These are phyloP conservation scores for Carposina sasakii DNA, from an alignment of 1,140 invertebrate genomes.

Conservation along the genomic window DNA sequence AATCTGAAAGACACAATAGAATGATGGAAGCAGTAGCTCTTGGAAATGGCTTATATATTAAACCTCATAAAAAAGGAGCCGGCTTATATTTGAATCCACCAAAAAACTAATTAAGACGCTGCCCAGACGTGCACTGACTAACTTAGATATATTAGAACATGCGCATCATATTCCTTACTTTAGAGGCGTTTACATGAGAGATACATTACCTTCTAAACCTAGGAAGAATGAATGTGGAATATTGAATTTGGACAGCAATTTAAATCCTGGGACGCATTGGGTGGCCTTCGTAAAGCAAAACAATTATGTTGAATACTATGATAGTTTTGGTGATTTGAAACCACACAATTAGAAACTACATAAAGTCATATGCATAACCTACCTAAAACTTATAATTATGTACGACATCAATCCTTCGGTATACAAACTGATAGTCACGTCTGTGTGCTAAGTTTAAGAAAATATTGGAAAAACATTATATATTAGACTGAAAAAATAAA, in stretches of 20 bases:
- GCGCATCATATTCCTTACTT: conserved; percentile 32
- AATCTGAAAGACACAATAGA: background rate
- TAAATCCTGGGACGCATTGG: conserved; percentile 43
- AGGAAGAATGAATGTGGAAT: conserved; percentile 38
- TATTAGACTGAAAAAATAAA: background rate
- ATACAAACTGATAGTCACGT: background rate
- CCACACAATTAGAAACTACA: conserved; percentile 38
- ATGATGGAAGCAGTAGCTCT: no score
- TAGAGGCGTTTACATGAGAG: conserved; percentile 41
- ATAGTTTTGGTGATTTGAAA: conserved; percentile 42
- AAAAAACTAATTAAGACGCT: background rate
- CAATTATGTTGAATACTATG: conserved; percentile 27
- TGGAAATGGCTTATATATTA: background rate
- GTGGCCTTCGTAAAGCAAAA: conserved; percentile 40
- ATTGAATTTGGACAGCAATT: conserved; percentile 38
- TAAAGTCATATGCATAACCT: conserved; percentile 26
- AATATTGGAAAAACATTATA: conserved; percentile 11
- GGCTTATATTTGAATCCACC: background rate
- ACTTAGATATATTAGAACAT: conserved; percentile 14
- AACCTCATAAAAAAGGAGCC: background rate
- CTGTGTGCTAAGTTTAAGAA: background rate
- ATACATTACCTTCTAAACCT: conserved; percentile 32
- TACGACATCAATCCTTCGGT: background rate
- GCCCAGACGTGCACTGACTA: background rate
- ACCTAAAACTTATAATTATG: conserved; percentile 10